Evolutionary conservation across 2,113 vertebrate species (phyloP), one percentile per base, ranked within the genome.

Genomic region (Synodontis membranacea): DNA sequence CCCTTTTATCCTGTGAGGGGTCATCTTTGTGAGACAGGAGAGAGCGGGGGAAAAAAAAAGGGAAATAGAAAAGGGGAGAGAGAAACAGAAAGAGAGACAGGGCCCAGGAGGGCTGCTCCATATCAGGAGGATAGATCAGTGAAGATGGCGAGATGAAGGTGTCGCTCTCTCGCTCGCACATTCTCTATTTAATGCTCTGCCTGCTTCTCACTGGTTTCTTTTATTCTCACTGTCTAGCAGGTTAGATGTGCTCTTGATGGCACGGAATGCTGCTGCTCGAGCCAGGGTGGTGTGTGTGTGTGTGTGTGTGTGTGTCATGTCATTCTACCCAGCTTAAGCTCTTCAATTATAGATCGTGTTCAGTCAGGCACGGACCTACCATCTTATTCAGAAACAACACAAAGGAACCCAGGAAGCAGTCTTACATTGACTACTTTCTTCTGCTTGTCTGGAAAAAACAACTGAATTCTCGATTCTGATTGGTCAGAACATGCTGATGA

Each of bases 141-240:
- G 50, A 52, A 62, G 80, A 75, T 21, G 19, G 34, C n/a, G 64
- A 87, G 44, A 85, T 85, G 72, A 87, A 89, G 60, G 80, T 82
- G 70, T 68, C 34, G 79, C 34, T 58, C 64, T 46, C 64, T 64
- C 75, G 82, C 58, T 68, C 78, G 72, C 89, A 91, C 83, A 86
- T 91, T 64, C 64, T 87, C 85, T 84, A 42, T 84, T 44, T 92
- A 84, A 92, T 80, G 87, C 90, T 52, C 56, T 83, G 80, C 85
- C 66, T 72, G 76, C 82, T 83, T 81, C 56, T 86, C 83, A 89
- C 76, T 89, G 89, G 90, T 91, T 90, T 89, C 90, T 90, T 91
- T 89, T 85, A 62, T 79, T 62, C 39, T 25, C 66, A 56, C 52
- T 50, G 87, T 75, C 60, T 48, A 60, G 44, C 80, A 70, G 68